Evolutionary conservation across 2,888 invertebrate species (phyloP).

Genomic region (Oligia strigilis): DNA sequence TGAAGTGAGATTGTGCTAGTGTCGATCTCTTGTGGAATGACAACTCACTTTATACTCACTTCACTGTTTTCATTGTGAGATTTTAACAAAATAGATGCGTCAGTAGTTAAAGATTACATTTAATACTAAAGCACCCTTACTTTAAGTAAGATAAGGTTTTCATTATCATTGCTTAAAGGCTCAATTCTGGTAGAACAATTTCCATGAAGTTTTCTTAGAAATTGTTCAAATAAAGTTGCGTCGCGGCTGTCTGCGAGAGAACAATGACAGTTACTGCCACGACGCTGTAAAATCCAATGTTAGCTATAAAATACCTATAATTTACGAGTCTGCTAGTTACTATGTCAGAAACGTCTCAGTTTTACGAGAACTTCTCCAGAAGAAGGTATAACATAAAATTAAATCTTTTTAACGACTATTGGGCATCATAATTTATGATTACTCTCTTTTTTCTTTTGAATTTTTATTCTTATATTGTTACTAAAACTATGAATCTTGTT

Average conservation of each 20-base stretch:
- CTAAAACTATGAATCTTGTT: too few species aligned
- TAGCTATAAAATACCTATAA: neutral
- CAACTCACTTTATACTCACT: neutral
- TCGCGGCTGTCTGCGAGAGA: neutral
- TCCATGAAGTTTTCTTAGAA: neutral
- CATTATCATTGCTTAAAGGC: neutral
- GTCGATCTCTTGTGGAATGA: neutral
- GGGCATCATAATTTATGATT: slow-evolving; percentile 25
- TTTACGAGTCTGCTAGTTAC: slow-evolving; percentile 29
- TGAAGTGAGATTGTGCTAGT: neutral
- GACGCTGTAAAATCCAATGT: slow-evolving; percentile 21
- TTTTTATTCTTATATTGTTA: slow-evolving; percentile 1
- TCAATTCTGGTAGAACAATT: neutral
- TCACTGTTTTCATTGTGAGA: neutral
- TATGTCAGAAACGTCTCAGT: slow-evolving; percentile 22
- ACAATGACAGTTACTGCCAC: neutral
- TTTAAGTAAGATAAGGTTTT: neutral
- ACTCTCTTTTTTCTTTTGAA: slow-evolving; percentile 15
- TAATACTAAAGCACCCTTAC: too few species aligned
- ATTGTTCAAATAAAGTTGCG: neutral
- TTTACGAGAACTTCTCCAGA: slow-evolving; percentile 25
- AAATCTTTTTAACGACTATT: slow-evolving; percentile 19
- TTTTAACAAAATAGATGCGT: neutral
- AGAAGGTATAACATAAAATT: slow-evolving; percentile 17
- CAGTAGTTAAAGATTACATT: neutral